These are phyloP conservation scores for Luehdorfia chinensis DNA, from an alignment of 1,140 invertebrate genomes.

Conservation along the genomic window DNA sequence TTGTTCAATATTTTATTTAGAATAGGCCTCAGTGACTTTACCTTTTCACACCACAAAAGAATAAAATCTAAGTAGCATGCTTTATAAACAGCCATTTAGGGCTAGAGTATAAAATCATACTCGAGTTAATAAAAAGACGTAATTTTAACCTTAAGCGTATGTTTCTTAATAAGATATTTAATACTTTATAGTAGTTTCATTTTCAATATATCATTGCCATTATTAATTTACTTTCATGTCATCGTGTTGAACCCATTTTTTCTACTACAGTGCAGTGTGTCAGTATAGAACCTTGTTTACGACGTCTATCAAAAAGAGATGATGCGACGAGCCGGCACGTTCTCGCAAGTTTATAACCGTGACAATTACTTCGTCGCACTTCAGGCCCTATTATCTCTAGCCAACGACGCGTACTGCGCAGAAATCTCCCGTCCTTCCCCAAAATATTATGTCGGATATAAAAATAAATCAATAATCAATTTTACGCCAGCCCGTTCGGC, in stretches of 20 bases:
- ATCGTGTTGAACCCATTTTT: too few relatives aligned
- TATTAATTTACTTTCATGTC: too few relatives aligned
- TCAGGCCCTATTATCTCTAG: constrained; percentile 38
- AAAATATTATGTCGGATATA: constrained; percentile 38
- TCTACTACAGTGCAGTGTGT: too few relatives aligned
- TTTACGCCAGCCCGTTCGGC: constrained; percentile 62
- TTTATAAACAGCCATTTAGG: too few relatives aligned
- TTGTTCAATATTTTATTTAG: constrained; percentile 39
- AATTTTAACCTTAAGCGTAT: too few relatives aligned
- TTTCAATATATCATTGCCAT: too few relatives aligned
- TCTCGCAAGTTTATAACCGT: constrained; percentile 28
- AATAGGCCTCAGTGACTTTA: constrained; percentile 1
- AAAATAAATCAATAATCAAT: constrained; percentile 73
- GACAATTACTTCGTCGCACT: constrained; percentile 47
- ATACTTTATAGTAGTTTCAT: too few relatives aligned
- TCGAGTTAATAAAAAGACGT: too few relatives aligned
- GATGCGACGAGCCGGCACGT: background rate
- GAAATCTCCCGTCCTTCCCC: constrained; percentile 36
- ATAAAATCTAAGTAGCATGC: too few relatives aligned
- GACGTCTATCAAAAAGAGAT: background rate
- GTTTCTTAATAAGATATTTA: too few relatives aligned
- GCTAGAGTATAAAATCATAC: too few relatives aligned
- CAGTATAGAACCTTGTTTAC: background rate
- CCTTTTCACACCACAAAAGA: too few relatives aligned
- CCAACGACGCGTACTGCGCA: constrained; percentile 27